phyloP scores from a whole-genome alignment of 2,888 invertebrate species.

The Chrysolina oricalcia region DNA sequence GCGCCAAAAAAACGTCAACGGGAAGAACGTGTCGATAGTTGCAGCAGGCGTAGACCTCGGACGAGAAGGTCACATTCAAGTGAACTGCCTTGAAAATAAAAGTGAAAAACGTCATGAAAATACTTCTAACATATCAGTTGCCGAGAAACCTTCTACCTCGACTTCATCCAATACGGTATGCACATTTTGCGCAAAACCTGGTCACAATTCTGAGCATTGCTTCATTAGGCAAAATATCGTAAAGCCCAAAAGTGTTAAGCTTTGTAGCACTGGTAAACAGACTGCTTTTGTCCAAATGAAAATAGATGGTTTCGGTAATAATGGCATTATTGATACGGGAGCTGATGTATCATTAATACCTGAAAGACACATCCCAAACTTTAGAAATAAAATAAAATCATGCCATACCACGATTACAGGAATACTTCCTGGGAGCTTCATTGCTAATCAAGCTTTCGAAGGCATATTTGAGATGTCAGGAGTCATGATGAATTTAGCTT shows the following conservation, averaged over 20 bases:
- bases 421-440: neutral
- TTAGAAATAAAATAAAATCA: no score
- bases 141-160: constrained; percentile 41
- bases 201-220: no score
- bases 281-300: neutral
- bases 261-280: constrained; percentile 33
- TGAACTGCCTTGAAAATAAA: constrained; percentile 29
- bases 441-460: neutral
- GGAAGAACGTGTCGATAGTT: constrained; percentile 45
- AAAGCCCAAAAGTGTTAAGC: constrained; percentile 39
- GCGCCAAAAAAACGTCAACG: constrained; percentile 39
- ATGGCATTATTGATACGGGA: neutral
- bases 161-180: no score
- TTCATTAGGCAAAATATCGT: constrained; percentile 39
- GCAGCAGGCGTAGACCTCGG: constrained; percentile 40
- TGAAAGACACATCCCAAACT: no score
- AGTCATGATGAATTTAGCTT: neutral
- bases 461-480: neutral
- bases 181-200: no score
- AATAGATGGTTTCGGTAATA: neutral
- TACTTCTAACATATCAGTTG: constrained; percentile 13
- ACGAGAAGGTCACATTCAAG: constrained; percentile 42
- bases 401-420: no score
- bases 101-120: neutral
- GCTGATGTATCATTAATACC: no score